Base-by-base conservation (phyloP, 1,140 invertebrate species). In the Drosophila kanapiae region DNA sequence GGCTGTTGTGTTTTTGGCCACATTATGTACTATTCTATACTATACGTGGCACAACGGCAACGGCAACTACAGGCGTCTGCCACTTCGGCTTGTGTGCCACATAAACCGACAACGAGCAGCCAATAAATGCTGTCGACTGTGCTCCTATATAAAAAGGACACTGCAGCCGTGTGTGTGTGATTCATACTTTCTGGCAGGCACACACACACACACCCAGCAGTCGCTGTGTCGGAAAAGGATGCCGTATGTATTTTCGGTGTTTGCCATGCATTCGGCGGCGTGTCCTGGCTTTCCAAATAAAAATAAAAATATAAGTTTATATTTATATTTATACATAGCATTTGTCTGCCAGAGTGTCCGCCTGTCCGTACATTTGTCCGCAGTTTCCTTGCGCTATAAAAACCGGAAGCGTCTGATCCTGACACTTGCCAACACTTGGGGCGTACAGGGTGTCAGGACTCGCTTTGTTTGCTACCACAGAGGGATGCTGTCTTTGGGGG, bases 31-130 rank as follows among this genome's bases (percentile, higher is more conserved):
- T 71, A 35, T 49, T 49, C 70, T 76, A 61, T 38, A 60, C 31
- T 47, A 42, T 23, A 72, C 18, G 27, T 33, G 5, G 53, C 40
- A 54, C 29, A 64, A 27, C 33, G 51, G 54, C 29, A 49, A 56
- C 40, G 60, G 65, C 61, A 78, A 61, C 63, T 57, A 69, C 59
- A 63, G 42, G 37, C 67, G 53, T 59, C 58, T 88, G 80, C 57
- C 80, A 81, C 85, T 87, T 88, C 85, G 85, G 85, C 86, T 90
- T 90, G 81, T 90, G 68, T 90, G 86, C 54, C 85, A 90, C 82
- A 90, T 90, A 85, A 90, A 82, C 85, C 85, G 85, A 90, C 75
- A 90, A 90, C 85, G 85, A 85, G 85, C 85, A 90, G 85, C 85
- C 85, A 90, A 90, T 90, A 90, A 90, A 90, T 90, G 86, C 85